Conservation (phyloP, 2,113 vertebrate species). For the Dipodomys stephensi region DNA sequence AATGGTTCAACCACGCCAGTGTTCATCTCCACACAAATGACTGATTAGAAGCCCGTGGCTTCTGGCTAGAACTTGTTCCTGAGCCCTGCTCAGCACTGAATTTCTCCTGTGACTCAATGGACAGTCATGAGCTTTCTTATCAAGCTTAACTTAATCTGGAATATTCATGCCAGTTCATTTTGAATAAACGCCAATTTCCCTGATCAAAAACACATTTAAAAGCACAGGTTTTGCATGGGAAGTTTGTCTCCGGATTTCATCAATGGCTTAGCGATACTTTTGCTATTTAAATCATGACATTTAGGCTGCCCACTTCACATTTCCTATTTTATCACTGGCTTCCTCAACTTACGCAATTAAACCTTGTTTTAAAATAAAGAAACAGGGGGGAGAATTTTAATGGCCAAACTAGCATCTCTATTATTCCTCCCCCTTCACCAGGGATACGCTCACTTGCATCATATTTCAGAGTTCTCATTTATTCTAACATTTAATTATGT, state of each 20-base stretch:
- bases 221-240: rapidly evolving
- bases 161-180: neutral
- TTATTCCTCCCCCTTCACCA: neutral
- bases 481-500: too few species aligned
- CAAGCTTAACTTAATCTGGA: conserved; percentile 23
- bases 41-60: too few species aligned
- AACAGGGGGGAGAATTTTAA: neutral
- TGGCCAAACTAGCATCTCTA: neutral
- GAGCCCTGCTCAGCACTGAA: neutral
- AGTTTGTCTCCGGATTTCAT: neutral
- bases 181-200: neutral
- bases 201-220: neutral
- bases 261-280: neutral
- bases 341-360: neutral
- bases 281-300: neutral
- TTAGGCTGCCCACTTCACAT: neutral
- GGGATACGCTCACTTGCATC: neutral
- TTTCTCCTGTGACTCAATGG: neutral
- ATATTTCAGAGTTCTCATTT: too few species aligned
- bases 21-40: neutral
- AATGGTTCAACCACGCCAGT: neutral
- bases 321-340: neutral
- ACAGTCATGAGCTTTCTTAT: neutral
- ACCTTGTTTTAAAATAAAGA: neutral
- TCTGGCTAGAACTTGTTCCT: too few species aligned